Percentiles rank a stretch among this genome's conserved stretches.
Evolutionary conservation across 2,797 vertebrate genomes (phyloP).

Genomic region (Macropus fuliginosus): DNA sequence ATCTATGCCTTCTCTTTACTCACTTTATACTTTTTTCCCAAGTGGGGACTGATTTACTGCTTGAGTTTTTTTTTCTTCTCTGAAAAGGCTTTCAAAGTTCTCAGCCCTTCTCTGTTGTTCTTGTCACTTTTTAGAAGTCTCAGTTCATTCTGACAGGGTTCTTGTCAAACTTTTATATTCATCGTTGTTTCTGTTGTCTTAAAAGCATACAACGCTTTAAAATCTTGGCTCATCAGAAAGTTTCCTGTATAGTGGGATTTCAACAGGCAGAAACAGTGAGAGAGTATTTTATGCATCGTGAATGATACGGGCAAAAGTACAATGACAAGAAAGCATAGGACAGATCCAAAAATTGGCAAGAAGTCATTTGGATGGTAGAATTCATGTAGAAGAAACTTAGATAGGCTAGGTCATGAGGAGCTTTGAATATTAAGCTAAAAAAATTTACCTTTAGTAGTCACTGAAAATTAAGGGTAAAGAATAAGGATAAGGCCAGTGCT

Average conservation of each 20-base stretch:
- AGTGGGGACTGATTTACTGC: not conserved
- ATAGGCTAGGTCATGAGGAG: not conserved
- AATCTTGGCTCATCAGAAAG: not conserved
- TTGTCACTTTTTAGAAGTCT: not conserved
- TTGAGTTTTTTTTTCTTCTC: not conserved
- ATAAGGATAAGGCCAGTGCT: too few species aligned
- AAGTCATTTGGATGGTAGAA: not conserved
- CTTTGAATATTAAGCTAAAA: not conserved
- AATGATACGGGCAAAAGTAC: not conserved
- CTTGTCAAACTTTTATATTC: too few species aligned
- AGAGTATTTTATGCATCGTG: not conserved
- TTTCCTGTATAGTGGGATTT: not conserved
- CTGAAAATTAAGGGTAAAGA: too few species aligned
- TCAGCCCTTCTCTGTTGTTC: not conserved
- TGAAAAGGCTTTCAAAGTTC: not conserved
- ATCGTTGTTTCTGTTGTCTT: not conserved
- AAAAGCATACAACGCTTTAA: not conserved
- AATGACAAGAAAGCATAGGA: not conserved
- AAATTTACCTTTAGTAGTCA: too few species aligned
- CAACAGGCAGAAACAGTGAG: not conserved
- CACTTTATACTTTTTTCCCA: not conserved
- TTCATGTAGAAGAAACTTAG: not conserved
- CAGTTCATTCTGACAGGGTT: not conserved
- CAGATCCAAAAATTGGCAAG: not conserved
- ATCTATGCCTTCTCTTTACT: not conserved